A percentile compares a stretch with the other conserved stretches of the same genome.
These are phyloP conservation scores for Sussaba pulchella DNA, from an alignment of 2,888 invertebrate species.

Conservation along the genomic window DNA sequence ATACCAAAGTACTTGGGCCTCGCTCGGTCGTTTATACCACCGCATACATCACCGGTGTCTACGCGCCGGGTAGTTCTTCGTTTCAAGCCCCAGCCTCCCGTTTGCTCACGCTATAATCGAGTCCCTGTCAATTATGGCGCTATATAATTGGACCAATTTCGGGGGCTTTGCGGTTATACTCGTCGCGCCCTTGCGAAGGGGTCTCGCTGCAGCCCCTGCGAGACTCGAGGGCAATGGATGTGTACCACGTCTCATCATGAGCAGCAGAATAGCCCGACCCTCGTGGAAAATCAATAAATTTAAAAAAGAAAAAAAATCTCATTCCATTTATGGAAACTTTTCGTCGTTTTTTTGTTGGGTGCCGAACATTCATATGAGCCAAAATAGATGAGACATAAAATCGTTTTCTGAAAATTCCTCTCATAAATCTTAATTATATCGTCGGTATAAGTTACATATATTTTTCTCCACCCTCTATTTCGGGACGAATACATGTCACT, in stretches of 20 bases:
- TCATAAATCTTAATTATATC: too few species aligned
- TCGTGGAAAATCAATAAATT: background rate
- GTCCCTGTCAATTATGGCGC: slow-evolving; percentile 73
- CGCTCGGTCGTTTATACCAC: slow-evolving; percentile 47
- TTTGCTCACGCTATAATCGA: slow-evolving; percentile 69
- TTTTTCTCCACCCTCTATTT: background rate
- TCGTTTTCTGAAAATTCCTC: too few species aligned
- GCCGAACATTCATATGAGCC: too few species aligned
- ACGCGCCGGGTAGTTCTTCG: slow-evolving; percentile 8
- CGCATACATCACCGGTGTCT: slow-evolving; percentile 44
- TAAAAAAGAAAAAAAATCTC: slow-evolving; percentile 18
- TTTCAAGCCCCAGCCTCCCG: slow-evolving; percentile 14
- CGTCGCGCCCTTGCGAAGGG: slow-evolving; percentile 9
- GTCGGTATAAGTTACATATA: too few species aligned
- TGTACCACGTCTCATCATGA: too few species aligned
- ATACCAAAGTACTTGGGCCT: slow-evolving; percentile 16
- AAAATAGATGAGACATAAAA: too few species aligned
- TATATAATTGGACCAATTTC: slow-evolving; percentile 72
- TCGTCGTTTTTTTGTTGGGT: too few species aligned
- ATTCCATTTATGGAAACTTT: too few species aligned
- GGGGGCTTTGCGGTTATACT: slow-evolving; percentile 44
- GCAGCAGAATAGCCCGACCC: background rate
- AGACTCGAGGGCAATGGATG: background rate
- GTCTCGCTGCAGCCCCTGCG: background rate
- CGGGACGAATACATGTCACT: slow-evolving; percentile 1